Base-by-base conservation (phyloP, 2,888 invertebrate species). In the Mythimna vitellina region DNA sequence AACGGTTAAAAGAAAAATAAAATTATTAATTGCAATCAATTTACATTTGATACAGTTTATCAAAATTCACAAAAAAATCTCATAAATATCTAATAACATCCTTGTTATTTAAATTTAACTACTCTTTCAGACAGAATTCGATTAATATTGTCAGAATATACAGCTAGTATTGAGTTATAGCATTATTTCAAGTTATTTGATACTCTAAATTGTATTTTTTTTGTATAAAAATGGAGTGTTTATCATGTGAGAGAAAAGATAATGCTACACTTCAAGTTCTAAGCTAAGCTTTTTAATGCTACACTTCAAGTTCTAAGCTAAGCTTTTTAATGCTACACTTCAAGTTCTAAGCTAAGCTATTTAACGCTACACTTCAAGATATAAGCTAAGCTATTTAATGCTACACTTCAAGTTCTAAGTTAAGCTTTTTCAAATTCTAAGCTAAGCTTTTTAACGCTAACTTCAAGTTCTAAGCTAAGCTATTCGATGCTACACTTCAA, bases 141-240 rank as follows among this genome's bases (percentile, higher is more conserved):
- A 81, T 81, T 73, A 25, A 61, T 62, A 70, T 69, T 67, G 81
- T 77, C 84, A 72, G 64, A 70, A 65, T 65, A 69, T 53, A 65
- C 61, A 62, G 57, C 29, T 67, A 4, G n/a, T 8, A 61, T 63
- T 83, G 73, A 82, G 5, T 81, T 83, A 83, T 78, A 57, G 81
- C 20, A 51, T 60, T 60, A 60, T 70, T 58, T 53, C 49, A 61
- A 56, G 12, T 42, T 67, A 65, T 61, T 56, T 29, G 46, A 20
- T 62, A 64, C 0, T 62, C 53, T 4, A 65, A 63, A 70, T 51
- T 65, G 10, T 53, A 32, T 65, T 14, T 69, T 14, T 69, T 69
- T 10, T 60, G 5, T 54, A 8, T 54, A 20, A 62, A 62, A 46
- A 29, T 57, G 22, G 29, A 29, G 46, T 32, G 10, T 35, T 51